Conservation (phyloP, 2,888 invertebrate species). For the Lithophane leautieri region DNA sequence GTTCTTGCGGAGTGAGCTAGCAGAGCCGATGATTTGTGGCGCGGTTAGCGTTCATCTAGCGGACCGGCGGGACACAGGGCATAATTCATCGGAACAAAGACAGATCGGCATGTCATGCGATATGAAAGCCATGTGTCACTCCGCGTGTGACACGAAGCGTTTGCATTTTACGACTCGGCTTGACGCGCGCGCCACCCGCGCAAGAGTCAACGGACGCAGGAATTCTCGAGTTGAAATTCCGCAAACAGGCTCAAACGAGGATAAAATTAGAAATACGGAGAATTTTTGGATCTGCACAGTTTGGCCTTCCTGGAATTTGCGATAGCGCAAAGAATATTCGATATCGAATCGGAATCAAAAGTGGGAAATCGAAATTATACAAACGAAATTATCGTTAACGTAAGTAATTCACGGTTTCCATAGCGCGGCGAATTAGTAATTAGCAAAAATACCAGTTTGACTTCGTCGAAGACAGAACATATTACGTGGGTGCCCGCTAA, state of each 20-base stretch:
- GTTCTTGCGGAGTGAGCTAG: slow-evolving; percentile 81
- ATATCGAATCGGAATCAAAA: slow-evolving; percentile 16
- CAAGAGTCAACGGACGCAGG: slow-evolving; percentile 66
- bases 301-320: slow-evolving; percentile 51
- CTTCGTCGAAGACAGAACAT: slow-evolving; percentile 30
- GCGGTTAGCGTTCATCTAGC: slow-evolving; percentile 84
- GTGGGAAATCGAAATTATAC: neutral
- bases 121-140: slow-evolving; percentile 75
- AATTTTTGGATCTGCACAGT: slow-evolving; percentile 59
- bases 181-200: slow-evolving; percentile 65
- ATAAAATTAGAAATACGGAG: slow-evolving; percentile 70
- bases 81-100: slow-evolving; percentile 84
- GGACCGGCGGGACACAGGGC: slow-evolving; percentile 74
- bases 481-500: slow-evolving; percentile 35
- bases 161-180: slow-evolving; percentile 64
- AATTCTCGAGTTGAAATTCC: slow-evolving; percentile 66
- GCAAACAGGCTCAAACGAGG: slow-evolving; percentile 69
- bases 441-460: slow-evolving; percentile 55
- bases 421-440: slow-evolving; percentile 71
- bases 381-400: slow-evolving; percentile 26
- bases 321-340: slow-evolving; percentile 27
- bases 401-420: slow-evolving; percentile 66
- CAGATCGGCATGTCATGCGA: slow-evolving; percentile 66
- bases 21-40: slow-evolving; percentile 85
- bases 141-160: slow-evolving; percentile 67